phyloP scores from a whole-genome alignment of 2,797 vertebrate genomes.

The Liasis olivaceus region DNA sequence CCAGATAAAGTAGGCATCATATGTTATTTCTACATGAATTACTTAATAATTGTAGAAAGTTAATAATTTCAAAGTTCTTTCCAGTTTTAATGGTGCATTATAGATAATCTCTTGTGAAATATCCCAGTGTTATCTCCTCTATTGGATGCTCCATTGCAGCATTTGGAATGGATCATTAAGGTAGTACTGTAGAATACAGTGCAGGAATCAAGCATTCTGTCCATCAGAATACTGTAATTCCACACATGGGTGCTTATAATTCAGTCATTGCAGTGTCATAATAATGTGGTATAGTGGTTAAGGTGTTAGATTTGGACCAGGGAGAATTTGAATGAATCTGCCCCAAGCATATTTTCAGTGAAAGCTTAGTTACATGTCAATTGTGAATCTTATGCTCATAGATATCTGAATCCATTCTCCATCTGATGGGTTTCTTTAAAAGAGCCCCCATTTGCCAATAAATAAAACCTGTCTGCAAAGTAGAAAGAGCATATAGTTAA shows the following conservation, averaged over 20 bases:
- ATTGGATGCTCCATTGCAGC: neutral
- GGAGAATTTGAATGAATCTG: no score
- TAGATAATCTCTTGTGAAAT: neutral
- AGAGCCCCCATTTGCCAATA: neutral
- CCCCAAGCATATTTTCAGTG: neutral
- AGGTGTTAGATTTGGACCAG: no score
- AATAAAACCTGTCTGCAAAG: neutral
- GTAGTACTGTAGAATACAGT: neutral
- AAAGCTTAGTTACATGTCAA: neutral
- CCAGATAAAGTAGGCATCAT: neutral
- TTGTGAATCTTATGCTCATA: neutral
- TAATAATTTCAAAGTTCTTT: neutral
- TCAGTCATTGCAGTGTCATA: neutral
- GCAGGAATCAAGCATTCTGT: neutral
- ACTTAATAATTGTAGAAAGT: neutral
- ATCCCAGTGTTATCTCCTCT: neutral
- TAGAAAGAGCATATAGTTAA: neutral
- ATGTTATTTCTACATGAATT: neutral
- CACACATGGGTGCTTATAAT: neutral
- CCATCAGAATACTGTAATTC: neutral
- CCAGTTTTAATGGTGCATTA: neutral
- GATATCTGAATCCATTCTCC: neutral
- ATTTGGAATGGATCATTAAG: neutral
- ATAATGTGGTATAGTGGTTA: no score
- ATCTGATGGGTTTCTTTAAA: neutral